Percentiles rank a stretch among this genome's conserved stretches.
Conservation (phyloP, 2,797 vertebrate genomes). For the Myotis findleyi region DNA sequence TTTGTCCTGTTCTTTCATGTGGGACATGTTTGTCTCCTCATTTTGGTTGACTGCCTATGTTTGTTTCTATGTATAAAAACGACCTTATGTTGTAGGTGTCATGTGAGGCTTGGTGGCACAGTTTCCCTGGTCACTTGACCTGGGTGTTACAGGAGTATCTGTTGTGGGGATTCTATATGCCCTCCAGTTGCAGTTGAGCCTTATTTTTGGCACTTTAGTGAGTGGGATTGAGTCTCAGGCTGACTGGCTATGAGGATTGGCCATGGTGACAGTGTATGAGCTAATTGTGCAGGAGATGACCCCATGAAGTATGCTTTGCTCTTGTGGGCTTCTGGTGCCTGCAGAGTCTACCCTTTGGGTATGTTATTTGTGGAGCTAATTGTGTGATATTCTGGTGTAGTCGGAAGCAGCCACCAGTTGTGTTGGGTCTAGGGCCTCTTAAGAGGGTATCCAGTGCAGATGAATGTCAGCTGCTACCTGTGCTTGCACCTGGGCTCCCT, state of each 20-base stretch:
- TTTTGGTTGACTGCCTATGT: background rate
- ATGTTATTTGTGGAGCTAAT: background rate
- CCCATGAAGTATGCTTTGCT: background rate
- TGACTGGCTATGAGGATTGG: background rate
- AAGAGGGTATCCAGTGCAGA: background rate
- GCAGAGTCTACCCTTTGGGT: background rate
- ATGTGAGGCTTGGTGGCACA: background rate
- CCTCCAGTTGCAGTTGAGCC: background rate
- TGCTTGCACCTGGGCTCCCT: background rate
- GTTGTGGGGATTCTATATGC: background rate
- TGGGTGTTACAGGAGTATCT: background rate
- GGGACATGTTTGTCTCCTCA: background rate
- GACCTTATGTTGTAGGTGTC: no score
- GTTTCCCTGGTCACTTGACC: background rate
- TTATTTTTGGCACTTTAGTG: background rate
- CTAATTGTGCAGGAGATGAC: background rate
- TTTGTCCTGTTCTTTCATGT: background rate
- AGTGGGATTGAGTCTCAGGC: background rate
- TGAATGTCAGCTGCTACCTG: background rate
- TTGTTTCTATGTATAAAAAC: background rate
- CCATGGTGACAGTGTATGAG: background rate
- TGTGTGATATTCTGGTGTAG: background rate
- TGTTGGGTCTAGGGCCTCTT: background rate
- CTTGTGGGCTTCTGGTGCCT: background rate
- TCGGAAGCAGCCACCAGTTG: background rate